A percentile compares a stretch with the other conserved stretches of the same genome.
Conservation (phyloP, 2,797 vertebrate species). For the Salmo trutta region DNA sequence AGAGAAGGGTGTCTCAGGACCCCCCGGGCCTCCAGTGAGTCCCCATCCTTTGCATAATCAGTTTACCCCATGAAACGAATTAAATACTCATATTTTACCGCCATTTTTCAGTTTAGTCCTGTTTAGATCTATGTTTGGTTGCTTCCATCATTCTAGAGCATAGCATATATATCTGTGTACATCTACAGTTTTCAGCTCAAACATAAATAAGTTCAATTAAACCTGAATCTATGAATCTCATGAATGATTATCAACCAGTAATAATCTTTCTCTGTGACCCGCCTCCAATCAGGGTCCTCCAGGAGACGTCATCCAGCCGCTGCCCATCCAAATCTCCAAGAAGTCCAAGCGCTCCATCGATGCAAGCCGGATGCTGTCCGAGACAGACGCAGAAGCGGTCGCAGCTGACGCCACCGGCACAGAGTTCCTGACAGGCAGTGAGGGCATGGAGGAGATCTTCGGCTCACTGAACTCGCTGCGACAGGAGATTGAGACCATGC, state of each 20-base stretch:
- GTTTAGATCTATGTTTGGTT: neutral
- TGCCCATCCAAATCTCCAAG: slow-evolving; percentile 85
- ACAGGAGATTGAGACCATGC: slow-evolving; percentile 87
- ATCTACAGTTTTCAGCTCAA: neutral
- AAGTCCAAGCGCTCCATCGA: slow-evolving; percentile 91
- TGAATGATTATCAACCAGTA: neutral
- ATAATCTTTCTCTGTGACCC: slow-evolving; percentile 8
- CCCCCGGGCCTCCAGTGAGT: slow-evolving; percentile 86
- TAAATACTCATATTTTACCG: neutral
- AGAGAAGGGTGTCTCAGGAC: slow-evolving; percentile 85
- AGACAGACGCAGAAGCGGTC: slow-evolving; percentile 62
- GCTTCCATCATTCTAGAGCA: neutral
- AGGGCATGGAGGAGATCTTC: slow-evolving; percentile 88
- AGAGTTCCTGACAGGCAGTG: slow-evolving; percentile 72
- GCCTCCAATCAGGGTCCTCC: slow-evolving; percentile 78
- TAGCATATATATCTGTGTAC: neutral
- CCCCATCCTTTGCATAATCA: neutral
- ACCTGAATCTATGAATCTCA: neutral
- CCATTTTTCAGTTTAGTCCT: neutral
- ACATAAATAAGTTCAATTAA: neutral
- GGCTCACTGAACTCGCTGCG: slow-evolving; percentile 86
- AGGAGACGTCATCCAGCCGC: slow-evolving; percentile 89
- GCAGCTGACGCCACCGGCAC: slow-evolving; percentile 72
- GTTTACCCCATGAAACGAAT: neutral
- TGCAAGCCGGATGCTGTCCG: slow-evolving; percentile 75